Base-by-base conservation (phyloP, 2,888 invertebrate genomes). In the Plusia festucae region DNA sequence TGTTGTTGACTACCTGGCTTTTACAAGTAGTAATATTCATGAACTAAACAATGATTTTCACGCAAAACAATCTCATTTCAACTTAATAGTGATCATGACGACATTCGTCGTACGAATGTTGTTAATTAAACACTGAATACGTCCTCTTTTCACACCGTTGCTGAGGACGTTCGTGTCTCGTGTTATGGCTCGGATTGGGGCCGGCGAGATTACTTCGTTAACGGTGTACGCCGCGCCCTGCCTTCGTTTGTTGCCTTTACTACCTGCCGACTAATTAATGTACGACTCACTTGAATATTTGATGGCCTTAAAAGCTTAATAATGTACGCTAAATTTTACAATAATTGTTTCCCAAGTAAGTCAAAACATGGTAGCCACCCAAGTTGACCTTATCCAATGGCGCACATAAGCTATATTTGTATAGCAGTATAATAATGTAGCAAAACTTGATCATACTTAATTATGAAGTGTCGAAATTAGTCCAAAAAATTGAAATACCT, bases 191-290 rank as follows among this genome's bases (percentile, higher is more conserved):
- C 53, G 74, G 61, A 82, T 82, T 67, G 79, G 70, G 76, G 79
- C 73, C 82, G 69, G 54, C 54, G 53, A 81, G 78, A 82, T 81
- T 76, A 68, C 76, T 73, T 81, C 77, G 73, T 82, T 85, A 85
- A 85, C 84, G 84, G 83, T 83, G 68, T 67, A 54, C 60, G 81
- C 79, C 82, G 78, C 82, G 65, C 82, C 77, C 74, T 68, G 52
- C 60, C 60, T 24, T 32, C 51, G 55, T 57, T 58, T 73, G 62
- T 77, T 73, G 63, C 63, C 57, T 59, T 63, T 58, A 65, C 40
- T 76, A 68, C 78, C 68, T 73, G 54, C 60, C 53, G 44, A 53
- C 60, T 56, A 63, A 58, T 53, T 77, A 64, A 74, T 70, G 62
- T 70, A 70, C 59, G 60, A 58, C 62, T 58, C 65, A 57, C 60